Evolutionary conservation across 2,113 vertebrate genomes (phyloP), one percentile per base, ranked within the genome.

Genomic region (Origma solitaria): DNA sequence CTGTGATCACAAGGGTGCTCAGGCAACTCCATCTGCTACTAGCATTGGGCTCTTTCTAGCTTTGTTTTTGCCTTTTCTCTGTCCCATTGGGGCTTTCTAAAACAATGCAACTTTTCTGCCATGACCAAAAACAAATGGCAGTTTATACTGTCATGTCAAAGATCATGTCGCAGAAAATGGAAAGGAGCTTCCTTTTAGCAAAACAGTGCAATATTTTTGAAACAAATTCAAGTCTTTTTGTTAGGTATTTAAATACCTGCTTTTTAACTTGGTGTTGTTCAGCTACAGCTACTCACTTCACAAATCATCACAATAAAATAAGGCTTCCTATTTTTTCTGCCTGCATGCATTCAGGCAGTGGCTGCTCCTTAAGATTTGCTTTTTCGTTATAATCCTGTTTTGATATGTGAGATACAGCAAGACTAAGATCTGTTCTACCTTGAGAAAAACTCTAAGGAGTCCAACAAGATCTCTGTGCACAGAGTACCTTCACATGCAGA

Each of bases 121-220:
- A 10, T 71, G 62, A 77, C 57, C 64, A 84, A 93, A 92, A 86
- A 8, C 42, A 56, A 94, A 35, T 37, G 37, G 35, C 22, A 42
- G n/a, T 92, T 77, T 62, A 31, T 75, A 25, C 30, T 54, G 31
- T 61, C 37, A 57, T 95, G 94, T 95, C 79, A 94, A 86, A 96
- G 80, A 82, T 90, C 82, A 90, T 7, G 22, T 16, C 92, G 62
- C 62, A 93, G 77, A 96, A 92, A 90, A 81, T 38, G 27, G 21
- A 57, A 84, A 92, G 68, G 16, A 16, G 35, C 70, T 94, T 93
- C 76, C 80, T 91, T 80, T 94, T 27, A 86, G 54, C 53, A 71
- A 85, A 96, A 84, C 49, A 86, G 9, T n/a, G 13, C 15, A 56
- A 21, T n/a, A 17, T 54, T 92, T 85, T 77, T 90, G 35, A 94